Conservation (phyloP, 2,888 invertebrate genomes). For the Argyresthia goedartella region DNA sequence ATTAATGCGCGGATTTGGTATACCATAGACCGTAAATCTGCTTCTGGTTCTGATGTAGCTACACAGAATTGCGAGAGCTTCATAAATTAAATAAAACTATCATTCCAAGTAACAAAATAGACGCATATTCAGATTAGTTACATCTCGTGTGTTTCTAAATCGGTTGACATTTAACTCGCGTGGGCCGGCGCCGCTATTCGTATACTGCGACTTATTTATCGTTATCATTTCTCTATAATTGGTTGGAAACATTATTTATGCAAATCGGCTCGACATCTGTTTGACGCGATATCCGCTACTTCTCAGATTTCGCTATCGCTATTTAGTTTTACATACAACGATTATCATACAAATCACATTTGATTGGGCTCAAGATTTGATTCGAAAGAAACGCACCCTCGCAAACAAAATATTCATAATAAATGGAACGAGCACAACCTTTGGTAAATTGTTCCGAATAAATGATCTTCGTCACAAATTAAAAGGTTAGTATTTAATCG, state of each 20-base stretch:
- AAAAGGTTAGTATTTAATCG: no score
- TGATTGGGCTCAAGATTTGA: background rate
- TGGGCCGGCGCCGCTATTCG: slow-evolving; percentile 5
- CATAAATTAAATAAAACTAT: no score
- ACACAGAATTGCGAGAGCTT: no score
- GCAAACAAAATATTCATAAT: no score
- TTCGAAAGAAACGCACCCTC: no score
- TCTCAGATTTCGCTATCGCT: background rate
- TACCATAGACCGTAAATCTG: no score
- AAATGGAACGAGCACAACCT: no score
- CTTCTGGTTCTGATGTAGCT: no score
- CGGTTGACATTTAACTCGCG: slow-evolving; percentile 5
- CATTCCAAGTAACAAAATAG: no score
- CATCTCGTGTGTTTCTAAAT: background rate
- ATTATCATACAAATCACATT: slow-evolving; percentile 1
- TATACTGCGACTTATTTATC: slow-evolving; percentile 11
- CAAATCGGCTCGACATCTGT: slow-evolving; percentile 3
- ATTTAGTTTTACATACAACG: background rate
- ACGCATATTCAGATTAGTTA: background rate
- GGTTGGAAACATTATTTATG: slow-evolving; percentile 12
- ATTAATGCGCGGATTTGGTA: no score
- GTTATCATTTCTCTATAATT: slow-evolving; percentile 11
- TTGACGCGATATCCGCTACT: slow-evolving; percentile 3
- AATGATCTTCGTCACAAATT: no score
- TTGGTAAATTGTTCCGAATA: no score